A percentile compares a stretch with the other conserved stretches of the same genome.
phyloP scores from a whole-genome alignment of 2,113 vertebrate genomes.

The Antennarius striatus region DNA sequence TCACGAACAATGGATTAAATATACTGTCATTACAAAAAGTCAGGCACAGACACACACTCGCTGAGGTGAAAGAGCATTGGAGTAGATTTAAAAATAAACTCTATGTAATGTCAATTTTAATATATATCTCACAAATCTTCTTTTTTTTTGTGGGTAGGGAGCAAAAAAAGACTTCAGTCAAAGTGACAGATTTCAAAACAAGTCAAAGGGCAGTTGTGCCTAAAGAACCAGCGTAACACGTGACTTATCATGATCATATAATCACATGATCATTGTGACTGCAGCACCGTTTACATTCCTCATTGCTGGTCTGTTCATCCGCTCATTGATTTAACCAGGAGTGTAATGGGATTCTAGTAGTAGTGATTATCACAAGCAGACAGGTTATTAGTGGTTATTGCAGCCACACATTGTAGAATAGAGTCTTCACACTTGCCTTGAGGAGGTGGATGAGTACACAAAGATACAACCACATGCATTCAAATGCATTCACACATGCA shows the following conservation, averaged over 20 bases:
- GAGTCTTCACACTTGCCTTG: slow-evolving; percentile 22
- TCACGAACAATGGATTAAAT: slow-evolving; percentile 70
- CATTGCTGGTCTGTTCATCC: slow-evolving; percentile 74
- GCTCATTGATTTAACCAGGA: slow-evolving; percentile 76
- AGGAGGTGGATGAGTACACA: neutral
- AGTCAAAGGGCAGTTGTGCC: slow-evolving; percentile 47
- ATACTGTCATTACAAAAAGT: slow-evolving; percentile 67
- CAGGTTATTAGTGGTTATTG: slow-evolving; percentile 71
- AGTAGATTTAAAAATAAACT: slow-evolving; percentile 77
- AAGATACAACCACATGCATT: neutral
- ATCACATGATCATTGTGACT: slow-evolving; percentile 50
- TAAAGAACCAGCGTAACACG: slow-evolving; percentile 38
- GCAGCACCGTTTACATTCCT: slow-evolving; percentile 51
- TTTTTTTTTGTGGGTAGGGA: neutral
- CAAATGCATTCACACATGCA: slow-evolving; percentile 8
- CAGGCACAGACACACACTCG: slow-evolving; percentile 50
- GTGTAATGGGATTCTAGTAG: slow-evolving; percentile 74
- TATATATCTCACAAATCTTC: slow-evolving; percentile 51
- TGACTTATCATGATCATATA: slow-evolving; percentile 49
- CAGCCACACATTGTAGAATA: neutral
- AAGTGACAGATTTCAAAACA: slow-evolving; percentile 67
- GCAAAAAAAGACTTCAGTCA: slow-evolving; percentile 43
- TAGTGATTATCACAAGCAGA: slow-evolving; percentile 71
- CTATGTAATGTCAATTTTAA: slow-evolving; percentile 64
- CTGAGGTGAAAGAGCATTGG: slow-evolving; percentile 64